Conservation (phyloP, 2,113 vertebrate species). For the Heterotilapia buettikoferi region DNA sequence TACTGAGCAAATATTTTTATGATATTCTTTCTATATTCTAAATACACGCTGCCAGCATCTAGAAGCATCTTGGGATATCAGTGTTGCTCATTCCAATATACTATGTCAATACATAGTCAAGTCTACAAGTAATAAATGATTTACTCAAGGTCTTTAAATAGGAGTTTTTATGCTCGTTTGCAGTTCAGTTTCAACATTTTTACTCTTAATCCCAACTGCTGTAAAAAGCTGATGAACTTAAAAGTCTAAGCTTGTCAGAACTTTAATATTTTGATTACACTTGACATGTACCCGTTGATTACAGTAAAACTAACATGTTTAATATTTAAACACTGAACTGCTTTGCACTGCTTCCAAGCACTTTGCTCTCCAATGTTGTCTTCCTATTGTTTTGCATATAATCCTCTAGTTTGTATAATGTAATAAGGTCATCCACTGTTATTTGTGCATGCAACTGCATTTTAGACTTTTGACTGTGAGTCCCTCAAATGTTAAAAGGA, state of each 20-base stretch:
- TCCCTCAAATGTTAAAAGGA: not conserved
- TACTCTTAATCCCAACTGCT: not conserved
- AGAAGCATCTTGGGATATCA: not conserved
- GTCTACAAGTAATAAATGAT: not conserved
- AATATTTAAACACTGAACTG: not conserved
- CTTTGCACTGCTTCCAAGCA: rapidly evolving
- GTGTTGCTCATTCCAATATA: not conserved
- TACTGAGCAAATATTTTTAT: not conserved
- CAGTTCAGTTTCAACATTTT: not conserved
- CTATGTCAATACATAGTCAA: not conserved
- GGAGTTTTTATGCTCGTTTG: rapidly evolving
- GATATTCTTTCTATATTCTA: not conserved
- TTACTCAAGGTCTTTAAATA: not conserved
- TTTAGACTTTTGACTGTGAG: not conserved
- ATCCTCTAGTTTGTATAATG: not conserved
- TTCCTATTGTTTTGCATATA: not conserved
- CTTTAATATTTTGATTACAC: not conserved
- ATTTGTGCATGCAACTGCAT: not conserved
- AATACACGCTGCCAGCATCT: not conserved
- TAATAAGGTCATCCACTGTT: not conserved
- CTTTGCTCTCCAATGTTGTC: not conserved
- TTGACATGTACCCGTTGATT: not conserved
- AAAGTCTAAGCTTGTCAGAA: not conserved
- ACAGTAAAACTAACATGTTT: not conserved
- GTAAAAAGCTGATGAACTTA: not conserved